Conservation (phyloP, 2,888 invertebrate genomes). For the Lampropteryx suffumata region DNA sequence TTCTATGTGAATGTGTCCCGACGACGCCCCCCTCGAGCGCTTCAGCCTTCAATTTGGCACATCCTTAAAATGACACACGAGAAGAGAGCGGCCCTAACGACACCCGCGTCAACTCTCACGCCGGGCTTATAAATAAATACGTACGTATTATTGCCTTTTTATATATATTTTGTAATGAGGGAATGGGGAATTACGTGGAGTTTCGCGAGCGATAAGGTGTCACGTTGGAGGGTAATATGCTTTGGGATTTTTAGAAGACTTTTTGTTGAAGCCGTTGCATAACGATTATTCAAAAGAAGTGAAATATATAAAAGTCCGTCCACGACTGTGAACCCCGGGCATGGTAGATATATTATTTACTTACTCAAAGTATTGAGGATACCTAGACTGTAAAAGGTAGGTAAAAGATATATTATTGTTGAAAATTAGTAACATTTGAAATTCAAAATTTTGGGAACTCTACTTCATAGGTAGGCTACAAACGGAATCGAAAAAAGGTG, state of each 20-base stretch:
- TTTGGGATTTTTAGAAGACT: conserved; percentile 5
- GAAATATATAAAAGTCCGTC: too few relatives aligned
- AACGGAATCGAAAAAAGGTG: conserved; percentile 12
- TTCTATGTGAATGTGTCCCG: conserved; percentile 45
- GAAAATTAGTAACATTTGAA: not conserved
- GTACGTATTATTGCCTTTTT: conserved; percentile 46
- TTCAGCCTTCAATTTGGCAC: conserved; percentile 82
- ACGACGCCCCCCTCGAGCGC: conserved; percentile 68
- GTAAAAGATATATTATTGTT: too few relatives aligned
- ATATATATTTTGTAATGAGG: conserved; percentile 38
- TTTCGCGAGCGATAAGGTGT: conserved; percentile 21
- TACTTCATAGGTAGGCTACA: not conserved
- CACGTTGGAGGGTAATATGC: conserved; percentile 18
- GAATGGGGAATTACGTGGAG: conserved; percentile 29
- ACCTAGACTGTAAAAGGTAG: too few relatives aligned
- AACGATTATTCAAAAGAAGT: too few relatives aligned
- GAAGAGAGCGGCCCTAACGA: conserved; percentile 77
- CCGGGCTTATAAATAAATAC: conserved; percentile 60
- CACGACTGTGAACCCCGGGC: too few relatives aligned
- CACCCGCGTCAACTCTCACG: conserved; percentile 62
- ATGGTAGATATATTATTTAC: too few relatives aligned
- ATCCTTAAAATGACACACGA: conserved; percentile 84
- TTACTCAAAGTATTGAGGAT: too few relatives aligned
- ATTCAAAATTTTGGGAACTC: not conserved
- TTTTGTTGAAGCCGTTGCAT: not conserved